Conservation (phyloP, 2,113 vertebrate genomes). For the Apeltes quadracus region DNA sequence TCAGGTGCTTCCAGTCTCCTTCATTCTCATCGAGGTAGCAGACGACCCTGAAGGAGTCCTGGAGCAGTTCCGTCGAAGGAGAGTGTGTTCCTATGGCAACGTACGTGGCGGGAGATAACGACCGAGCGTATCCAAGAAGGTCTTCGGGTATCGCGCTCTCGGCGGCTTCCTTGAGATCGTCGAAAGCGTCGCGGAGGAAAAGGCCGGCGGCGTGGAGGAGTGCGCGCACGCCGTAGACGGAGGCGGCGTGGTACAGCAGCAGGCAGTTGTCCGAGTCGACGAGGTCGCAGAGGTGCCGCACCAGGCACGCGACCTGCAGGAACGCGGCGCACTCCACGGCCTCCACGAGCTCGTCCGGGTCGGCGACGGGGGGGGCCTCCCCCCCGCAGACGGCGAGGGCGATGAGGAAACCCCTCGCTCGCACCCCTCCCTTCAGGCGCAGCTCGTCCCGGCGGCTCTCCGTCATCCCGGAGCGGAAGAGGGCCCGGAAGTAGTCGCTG, state of each 20-base stretch:
- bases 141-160: slow-evolving; percentile 79
- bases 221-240: slow-evolving; percentile 84
- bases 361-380: slow-evolving; percentile 78
- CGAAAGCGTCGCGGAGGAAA: slow-evolving; percentile 86
- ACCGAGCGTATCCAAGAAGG: slow-evolving; percentile 83
- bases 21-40: slow-evolving; percentile 90
- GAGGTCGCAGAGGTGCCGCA: slow-evolving; percentile 83
- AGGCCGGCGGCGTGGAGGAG: slow-evolving; percentile 84
- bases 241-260: slow-evolving; percentile 86
- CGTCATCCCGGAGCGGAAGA: slow-evolving; percentile 92
- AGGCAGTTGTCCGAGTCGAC: slow-evolving; percentile 91
- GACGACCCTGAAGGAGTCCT: slow-evolving; percentile 88
- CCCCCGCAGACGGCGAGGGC: slow-evolving; percentile 86
- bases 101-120: slow-evolving; percentile 84
- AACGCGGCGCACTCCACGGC: slow-evolving; percentile 92
- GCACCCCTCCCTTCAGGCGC: slow-evolving; percentile 83
- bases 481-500: slow-evolving; percentile 91
- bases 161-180: slow-evolving; percentile 80
- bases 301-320: slow-evolving; percentile 86
- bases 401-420: slow-evolving; percentile 83
- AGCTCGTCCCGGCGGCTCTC: slow-evolving; percentile 87
- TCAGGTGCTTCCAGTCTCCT: slow-evolving; percentile 87
- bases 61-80: slow-evolving; percentile 85
- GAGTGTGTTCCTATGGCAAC: slow-evolving; percentile 90
- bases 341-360: slow-evolving; percentile 85